Base-by-base conservation (phyloP, 23 tunicate genomes). In the Corella eumyota region DNA sequence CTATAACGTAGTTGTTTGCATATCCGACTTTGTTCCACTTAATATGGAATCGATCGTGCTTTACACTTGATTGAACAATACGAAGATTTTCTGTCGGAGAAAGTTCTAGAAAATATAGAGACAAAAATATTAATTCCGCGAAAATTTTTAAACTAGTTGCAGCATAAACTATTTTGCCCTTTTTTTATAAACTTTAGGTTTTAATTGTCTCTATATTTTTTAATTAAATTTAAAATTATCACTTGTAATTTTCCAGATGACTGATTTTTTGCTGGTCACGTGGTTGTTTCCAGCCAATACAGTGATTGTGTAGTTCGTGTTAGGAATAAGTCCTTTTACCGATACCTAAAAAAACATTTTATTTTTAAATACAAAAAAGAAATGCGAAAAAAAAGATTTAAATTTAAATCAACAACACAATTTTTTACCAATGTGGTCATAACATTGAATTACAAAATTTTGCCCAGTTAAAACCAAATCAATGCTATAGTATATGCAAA, bases 251-350 rank as follows among this genome's bases (percentile, higher is more conserved):
- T 72, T 45, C 76, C 66, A 58, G 1, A 77, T 67, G n/a, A 34
- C 62, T 6, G 76, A 35, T 32, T 69, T 61, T 24, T 67, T 25
- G 62, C 96, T 88, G 36, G 28, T 67, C 51, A 73, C 81, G 71
- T 88, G 96, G 60, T 38, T 57, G 72, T 88, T 88, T 20, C 81
- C 77, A 46, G 96, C 90, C 38, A 50, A 37, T 4, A 88, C 81
- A 3, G 37, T 32, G 67, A 78, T 33, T 3, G 87, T 79, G 81
- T 78, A 88, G 69, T 73, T 69, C 1, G 76, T 78, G 77, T 88
- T 79, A 33, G 96, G 81, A 6, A 6, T 24, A 38, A 88, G 60
- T 2, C 88, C 88, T 6, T 29, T 32, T 0, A 88, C 54, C 22
- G 58, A 15, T 4, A 84, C 65, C 94, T 84, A 62, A 1, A 49